A percentile compares a stretch with the other conserved stretches of the same genome.
phyloP scores from a whole-genome alignment of 2,888 invertebrate species.

The Conomelus anceps region DNA sequence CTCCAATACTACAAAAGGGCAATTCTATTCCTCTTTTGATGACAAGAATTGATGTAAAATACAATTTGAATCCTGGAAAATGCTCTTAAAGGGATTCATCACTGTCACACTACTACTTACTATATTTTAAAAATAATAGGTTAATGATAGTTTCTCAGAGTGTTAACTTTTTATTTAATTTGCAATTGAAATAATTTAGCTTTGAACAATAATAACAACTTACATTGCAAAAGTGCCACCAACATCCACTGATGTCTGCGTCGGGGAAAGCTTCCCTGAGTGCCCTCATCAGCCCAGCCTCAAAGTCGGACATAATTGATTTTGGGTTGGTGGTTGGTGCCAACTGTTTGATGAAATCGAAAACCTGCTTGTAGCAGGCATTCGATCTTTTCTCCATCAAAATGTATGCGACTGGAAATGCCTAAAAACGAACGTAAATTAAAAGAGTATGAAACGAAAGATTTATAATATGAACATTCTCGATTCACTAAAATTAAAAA shows the following conservation, averaged over 20 bases:
- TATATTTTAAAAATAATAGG: too few relatives aligned
- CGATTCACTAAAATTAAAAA: neutral
- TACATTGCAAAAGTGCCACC: slow-evolving; percentile 14
- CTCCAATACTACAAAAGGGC: too few relatives aligned
- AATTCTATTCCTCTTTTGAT: too few relatives aligned
- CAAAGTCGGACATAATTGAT: neutral
- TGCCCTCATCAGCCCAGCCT: neutral
- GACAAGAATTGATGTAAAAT: too few relatives aligned
- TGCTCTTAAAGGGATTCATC: too few relatives aligned
- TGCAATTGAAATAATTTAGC: too few relatives aligned
- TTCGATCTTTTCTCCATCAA: neutral
- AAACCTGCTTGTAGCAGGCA: neutral
- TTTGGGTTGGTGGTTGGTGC: neutral
- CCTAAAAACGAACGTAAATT: neutral
- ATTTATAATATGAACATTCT: neutral
- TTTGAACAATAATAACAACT: neutral
- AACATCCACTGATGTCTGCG: neutral
- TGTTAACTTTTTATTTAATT: too few relatives aligned
- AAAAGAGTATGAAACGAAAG: neutral
- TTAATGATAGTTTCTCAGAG: neutral
- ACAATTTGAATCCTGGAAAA: too few relatives aligned
- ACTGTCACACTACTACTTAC: too few relatives aligned
- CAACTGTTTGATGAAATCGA: neutral
- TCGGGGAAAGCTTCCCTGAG: neutral
- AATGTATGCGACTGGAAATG: neutral